phyloP scores from a whole-genome alignment of 2,888 invertebrate genomes.

The Caenorhabditis zanzibari region DNA sequence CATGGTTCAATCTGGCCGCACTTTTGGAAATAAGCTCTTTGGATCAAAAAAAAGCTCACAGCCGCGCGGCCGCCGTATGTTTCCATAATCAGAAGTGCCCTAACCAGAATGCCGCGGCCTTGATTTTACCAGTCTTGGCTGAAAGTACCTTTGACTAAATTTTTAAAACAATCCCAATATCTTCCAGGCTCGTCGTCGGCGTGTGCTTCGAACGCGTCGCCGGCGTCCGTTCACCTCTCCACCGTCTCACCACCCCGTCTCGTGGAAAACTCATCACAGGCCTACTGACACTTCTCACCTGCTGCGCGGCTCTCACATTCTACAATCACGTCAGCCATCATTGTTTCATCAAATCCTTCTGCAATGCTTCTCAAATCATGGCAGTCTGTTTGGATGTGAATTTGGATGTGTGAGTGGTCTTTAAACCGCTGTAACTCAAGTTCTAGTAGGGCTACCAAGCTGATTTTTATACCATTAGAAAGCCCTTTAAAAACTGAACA shows the following conservation, averaged over 20 bases:
- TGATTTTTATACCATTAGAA: too few species aligned
- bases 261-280: constrained; percentile 61
- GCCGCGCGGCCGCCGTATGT: too few species aligned
- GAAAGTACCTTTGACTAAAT: too few species aligned
- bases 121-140: too few species aligned
- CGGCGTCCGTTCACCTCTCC: constrained; percentile 79
- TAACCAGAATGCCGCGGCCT: too few species aligned
- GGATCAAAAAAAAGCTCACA: too few species aligned
- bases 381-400: constrained; percentile 75
- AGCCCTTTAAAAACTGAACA: neutral
- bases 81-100: too few species aligned
- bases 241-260: constrained; percentile 68
- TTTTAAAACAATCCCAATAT: neutral
- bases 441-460: too few species aligned
- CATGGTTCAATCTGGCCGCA: too few species aligned
- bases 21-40: too few species aligned
- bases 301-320: constrained; percentile 76
- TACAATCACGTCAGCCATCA: constrained; percentile 78
- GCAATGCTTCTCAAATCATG: constrained; percentile 77
- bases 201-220: constrained; percentile 80
- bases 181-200: constrained; percentile 78
- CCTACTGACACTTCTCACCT: constrained; percentile 55
- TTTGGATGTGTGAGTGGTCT: constrained; percentile 69
- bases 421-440: too few species aligned
- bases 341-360: constrained; percentile 76